Base-by-base conservation (phyloP, 2,797 vertebrate genomes). In the Lacerta viridis region DNA sequence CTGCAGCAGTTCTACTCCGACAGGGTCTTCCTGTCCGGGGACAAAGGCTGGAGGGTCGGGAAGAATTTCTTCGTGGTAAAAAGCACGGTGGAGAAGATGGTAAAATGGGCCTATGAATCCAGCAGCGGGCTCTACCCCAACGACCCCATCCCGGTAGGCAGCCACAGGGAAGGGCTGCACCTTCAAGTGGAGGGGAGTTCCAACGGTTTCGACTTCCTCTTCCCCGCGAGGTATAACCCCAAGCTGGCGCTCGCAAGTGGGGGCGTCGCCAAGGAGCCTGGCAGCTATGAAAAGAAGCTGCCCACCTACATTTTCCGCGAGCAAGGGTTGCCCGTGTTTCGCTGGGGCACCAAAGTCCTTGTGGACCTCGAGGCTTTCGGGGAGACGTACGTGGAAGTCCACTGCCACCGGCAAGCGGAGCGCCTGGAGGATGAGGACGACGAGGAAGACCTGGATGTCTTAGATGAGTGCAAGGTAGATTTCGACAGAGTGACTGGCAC, bases 71-170 rank as follows among this genome's bases (percentile, higher is more conserved):
- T 23, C 1, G 25, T 83, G 3, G 85, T 50, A 43, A 18, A 78
- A 27, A 71, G 17, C 33, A 27, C 25, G 17, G 36, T 90, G 85
- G 80, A 61, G 25, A 72, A 15, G 11, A 27, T 90, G 17, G 74
- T 64, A 9, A 72, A 79, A 15, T 90, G 89, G 89, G 80, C 55
- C n/a, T 83, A 50, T 20, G 79, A 90, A 18, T 78, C 84, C 80
- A 90, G 85, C 66, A 78, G 0, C 0, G 75, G 89, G 29, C 29
- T 90, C 4, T 90, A 64, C 39, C 29, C 80, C 4, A 6, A 5
- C 1, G 29, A 17, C 0, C 43, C 89, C 66, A 3, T 83, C 66
- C 66, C 9, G 0, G 55, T 71, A 29, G 85, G 89, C 50, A 90
- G 89, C 85, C 66, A 72, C 50, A 4, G 1, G 1, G 80, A 90